phyloP scores from a whole-genome alignment of 35 echinoderm and acorn worm species.

The Strongylocentrotus purpuratus region DNA sequence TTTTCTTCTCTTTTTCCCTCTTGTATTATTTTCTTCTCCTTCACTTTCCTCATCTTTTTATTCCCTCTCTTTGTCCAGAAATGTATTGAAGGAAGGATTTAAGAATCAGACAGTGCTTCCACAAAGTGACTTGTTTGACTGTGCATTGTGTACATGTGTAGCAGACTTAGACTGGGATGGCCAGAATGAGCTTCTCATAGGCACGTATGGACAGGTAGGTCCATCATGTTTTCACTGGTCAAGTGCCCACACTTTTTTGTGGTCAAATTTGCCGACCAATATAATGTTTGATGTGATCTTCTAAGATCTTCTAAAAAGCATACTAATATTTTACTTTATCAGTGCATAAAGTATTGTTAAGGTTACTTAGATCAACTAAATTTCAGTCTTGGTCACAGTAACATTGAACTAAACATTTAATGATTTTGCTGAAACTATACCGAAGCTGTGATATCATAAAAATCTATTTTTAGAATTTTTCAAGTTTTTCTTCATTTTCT shows the following conservation, averaged over 20 bases:
- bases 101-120: slow-evolving; percentile 55
- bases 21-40: neutral
- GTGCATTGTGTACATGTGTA: slow-evolving; percentile 77
- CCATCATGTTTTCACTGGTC: neutral
- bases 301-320: neutral
- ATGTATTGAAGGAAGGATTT: slow-evolving; percentile 60
- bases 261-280: neutral
- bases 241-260: neutral
- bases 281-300: neutral
- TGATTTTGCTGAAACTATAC: too few species aligned
- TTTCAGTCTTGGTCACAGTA: neutral
- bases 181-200: slow-evolving; percentile 79
- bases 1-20: neutral
- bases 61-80: slow-evolving; percentile 15
- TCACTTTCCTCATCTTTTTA: too few species aligned
- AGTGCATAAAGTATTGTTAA: neutral
- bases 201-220: slow-evolving; percentile 92
- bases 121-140: slow-evolving; percentile 87
- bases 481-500: too few species aligned
- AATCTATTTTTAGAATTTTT: too few species aligned
- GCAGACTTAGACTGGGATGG: slow-evolving; percentile 95
- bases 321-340: neutral
- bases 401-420: neutral
- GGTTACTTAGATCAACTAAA: neutral
- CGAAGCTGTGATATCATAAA: too few species aligned